These are phyloP conservation scores for Hydrozoanthus tunicans DNA, from an alignment of 64 coral and sea anemone genomes.

Conservation along the genomic window DNA sequence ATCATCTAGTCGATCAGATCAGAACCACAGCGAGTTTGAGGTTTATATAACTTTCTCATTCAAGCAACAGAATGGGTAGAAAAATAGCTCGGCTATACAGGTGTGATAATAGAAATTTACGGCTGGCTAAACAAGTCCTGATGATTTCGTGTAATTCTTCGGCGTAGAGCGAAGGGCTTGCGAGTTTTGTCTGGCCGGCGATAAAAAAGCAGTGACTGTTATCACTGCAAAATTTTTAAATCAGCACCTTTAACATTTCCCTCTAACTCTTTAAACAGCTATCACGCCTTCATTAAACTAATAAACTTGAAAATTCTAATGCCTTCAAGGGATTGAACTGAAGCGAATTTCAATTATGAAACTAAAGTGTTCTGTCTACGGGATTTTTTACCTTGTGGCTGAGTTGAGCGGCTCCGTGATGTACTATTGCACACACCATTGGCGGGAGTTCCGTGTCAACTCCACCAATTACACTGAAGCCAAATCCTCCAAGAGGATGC, in stretches of 20 bases:
- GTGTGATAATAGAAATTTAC: neutral
- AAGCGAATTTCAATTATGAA: conserved; percentile 15
- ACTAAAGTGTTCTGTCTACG: conserved; percentile 31
- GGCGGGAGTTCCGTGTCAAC: conserved; percentile 92
- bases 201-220: neutral
- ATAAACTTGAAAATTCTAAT: neutral
- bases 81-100: neutral
- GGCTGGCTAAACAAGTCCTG: neutral
- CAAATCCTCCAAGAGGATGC: conserved; percentile 92
- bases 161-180: neutral
- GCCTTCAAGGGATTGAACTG: neutral
- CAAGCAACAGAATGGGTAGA: neutral
- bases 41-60: neutral
- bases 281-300: neutral
- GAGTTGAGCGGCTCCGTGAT: conserved; percentile 93
- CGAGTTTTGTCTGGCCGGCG: neutral
- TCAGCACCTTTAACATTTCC: neutral
- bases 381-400: conserved; percentile 70
- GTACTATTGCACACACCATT: conserved; percentile 96
- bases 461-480: conserved; percentile 99
- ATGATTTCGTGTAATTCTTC: neutral
- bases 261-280: neutral
- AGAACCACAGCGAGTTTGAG: too few species aligned
- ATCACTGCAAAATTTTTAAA: too few species aligned
- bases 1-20: too few species aligned